Evolutionary conservation across 2,797 vertebrate species (phyloP).

Genomic region (Morelia viridis): DNA sequence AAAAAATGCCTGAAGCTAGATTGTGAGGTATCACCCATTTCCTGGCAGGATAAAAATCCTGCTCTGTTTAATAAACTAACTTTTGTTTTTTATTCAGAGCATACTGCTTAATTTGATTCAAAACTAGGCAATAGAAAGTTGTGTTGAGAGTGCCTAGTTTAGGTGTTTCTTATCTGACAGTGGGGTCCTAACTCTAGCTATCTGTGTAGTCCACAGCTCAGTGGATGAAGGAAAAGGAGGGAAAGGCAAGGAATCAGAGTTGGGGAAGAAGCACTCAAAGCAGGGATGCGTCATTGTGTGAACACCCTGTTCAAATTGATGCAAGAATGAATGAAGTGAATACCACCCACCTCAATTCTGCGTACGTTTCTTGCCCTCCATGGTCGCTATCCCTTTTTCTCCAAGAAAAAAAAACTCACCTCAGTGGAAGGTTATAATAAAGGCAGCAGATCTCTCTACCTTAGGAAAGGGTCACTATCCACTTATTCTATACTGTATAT

Average conservation of each 20-base stretch:
- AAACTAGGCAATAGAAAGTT: neutral
- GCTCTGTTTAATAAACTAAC: neutral
- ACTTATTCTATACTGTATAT: no score
- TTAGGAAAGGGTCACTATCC: no score
- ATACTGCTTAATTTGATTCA: neutral
- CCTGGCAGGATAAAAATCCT: neutral
- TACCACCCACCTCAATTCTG: neutral
- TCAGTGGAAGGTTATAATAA: neutral
- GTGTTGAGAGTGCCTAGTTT: neutral
- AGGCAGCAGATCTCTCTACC: neutral
- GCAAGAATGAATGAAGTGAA: neutral
- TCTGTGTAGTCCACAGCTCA: neutral
- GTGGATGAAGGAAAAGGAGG: no score
- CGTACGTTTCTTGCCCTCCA: neutral
- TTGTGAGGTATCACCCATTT: neutral
- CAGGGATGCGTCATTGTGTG: neutral
- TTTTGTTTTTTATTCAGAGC: neutral
- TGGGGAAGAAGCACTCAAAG: neutral
- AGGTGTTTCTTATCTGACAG: neutral
- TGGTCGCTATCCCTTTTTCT: neutral
- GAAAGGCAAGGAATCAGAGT: neutral
- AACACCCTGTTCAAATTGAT: neutral
- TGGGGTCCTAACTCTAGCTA: neutral
- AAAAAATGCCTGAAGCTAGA: neutral
- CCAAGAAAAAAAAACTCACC: neutral